Evolutionary conservation across 2,797 vertebrate genomes (phyloP).

Genomic region (Muscicapa comitata): DNA sequence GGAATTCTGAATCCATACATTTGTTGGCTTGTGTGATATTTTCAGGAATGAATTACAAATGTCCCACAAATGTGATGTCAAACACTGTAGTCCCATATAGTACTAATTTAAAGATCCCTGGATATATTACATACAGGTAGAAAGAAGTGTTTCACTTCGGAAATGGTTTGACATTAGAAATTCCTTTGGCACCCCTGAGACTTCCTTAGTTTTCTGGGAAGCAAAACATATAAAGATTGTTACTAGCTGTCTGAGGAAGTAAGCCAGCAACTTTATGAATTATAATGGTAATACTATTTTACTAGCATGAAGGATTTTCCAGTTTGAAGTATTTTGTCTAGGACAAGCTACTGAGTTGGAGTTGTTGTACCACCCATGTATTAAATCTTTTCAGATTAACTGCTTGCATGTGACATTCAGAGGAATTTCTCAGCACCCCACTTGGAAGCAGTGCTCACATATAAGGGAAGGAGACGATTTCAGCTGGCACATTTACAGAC

Average conservation of each 20-base stretch:
- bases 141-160: not conserved
- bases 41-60: not conserved
- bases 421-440: not conserved
- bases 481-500: not conserved
- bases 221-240: not conserved
- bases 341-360: not conserved
- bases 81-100: not conserved
- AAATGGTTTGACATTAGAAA: not conserved
- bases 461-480: not conserved
- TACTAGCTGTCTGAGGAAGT: not conserved
- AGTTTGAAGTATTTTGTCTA: not conserved
- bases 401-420: not conserved
- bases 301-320: not conserved
- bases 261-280: not conserved
- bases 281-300: not conserved
- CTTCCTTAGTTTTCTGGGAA: not conserved
- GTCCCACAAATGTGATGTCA: not conserved
- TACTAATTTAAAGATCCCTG: not conserved
- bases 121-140: not conserved
- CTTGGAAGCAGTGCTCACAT: not conserved
- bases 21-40: not conserved
- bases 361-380: not conserved
- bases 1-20: not conserved
- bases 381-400: not conserved
- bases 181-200: not conserved